Evolutionary conservation across 2,797 vertebrate species (phyloP), one percentile per base, ranked within the genome.

Genomic region (Lepidocolaptes lacrymiger): DNA sequence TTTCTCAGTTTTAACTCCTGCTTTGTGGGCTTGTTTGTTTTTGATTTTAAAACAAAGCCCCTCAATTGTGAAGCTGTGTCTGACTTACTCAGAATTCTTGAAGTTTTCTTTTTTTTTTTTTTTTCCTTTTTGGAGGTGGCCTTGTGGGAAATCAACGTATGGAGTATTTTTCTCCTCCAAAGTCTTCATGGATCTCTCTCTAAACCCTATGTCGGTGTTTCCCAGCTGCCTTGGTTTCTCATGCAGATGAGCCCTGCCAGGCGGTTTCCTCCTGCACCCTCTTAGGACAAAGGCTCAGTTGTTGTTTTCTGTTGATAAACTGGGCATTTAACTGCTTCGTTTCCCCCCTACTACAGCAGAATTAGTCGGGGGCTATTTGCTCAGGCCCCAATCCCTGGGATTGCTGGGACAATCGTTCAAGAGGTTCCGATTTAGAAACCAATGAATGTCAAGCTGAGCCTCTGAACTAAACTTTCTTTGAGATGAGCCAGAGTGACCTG

Each of bases 251-350:
- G 82, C 75, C 44, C 55, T 66, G 90, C 85, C 88, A 59, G 96
- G 80, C 19, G 8, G 81, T 92, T 96, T 88, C 93, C 94, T 91
- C 84, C 72, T 56, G 91, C 89, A 68, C 84, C 83, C 85, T n/a
- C 36, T 52, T 75, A 80, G 95, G 89, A 96, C 95, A 97, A 96
- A 96, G 91, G 52, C 88, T 89, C 82, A 39, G 92, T 86, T 95
- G 85, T 97, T 96, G 85, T 97, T 94, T 83, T 97, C 73, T 86
- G 81, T 85, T 86, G 95, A 93, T 96, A 95, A 96, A 96, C 76
- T 49, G 88, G 96, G 93, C 77, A 51, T 92, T 94, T 88, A 93
- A 94, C 86, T 76, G 85, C 88, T 94, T 89, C 48, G 32, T 89
- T 96, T 96, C 92, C 75, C 91, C 91, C 67, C 46, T 76, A 43